These are phyloP conservation scores for Chrysochloris asiatica DNA, from an alignment of 2,113 vertebrate genomes.

Conservation along the genomic window DNA sequence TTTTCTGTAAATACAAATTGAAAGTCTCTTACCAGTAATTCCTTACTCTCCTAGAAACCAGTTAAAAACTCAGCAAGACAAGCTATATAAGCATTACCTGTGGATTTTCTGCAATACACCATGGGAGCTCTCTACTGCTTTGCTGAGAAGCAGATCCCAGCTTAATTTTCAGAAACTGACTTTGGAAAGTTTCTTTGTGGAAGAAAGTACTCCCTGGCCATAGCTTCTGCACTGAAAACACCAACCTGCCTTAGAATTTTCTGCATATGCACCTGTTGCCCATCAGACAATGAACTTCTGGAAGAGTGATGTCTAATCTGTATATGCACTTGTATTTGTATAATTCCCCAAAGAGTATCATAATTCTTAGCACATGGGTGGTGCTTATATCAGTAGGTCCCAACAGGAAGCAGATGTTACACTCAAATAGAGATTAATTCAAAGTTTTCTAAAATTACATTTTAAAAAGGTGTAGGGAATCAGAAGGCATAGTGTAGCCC, in stretches of 20 bases:
- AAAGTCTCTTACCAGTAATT: not conserved
- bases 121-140: not conserved
- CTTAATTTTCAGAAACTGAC: slow-evolving; percentile 6
- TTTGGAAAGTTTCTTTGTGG: not conserved
- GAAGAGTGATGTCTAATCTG: not conserved
- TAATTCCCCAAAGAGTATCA: not conserved
- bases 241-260: not conserved
- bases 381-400: not conserved
- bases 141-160: not conserved
- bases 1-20: slow-evolving; percentile 23
- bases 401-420: not conserved
- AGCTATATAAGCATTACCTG: not conserved
- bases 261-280: not conserved
- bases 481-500: not conserved
- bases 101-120: not conserved
- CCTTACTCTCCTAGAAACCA: not conserved
- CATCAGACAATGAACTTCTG: not conserved
- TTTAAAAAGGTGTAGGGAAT: not conserved
- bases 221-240: not conserved
- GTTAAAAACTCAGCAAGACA: not conserved
- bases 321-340: not conserved
- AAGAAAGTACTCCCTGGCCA: not conserved
- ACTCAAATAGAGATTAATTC: not conserved
- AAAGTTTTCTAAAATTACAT: not conserved
- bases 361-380: not conserved